Percentiles rank a stretch among this genome's conserved stretches.
Evolutionary conservation across 2,888 invertebrate genomes (phyloP).

Genomic region (Nomada fabriciana): DNA sequence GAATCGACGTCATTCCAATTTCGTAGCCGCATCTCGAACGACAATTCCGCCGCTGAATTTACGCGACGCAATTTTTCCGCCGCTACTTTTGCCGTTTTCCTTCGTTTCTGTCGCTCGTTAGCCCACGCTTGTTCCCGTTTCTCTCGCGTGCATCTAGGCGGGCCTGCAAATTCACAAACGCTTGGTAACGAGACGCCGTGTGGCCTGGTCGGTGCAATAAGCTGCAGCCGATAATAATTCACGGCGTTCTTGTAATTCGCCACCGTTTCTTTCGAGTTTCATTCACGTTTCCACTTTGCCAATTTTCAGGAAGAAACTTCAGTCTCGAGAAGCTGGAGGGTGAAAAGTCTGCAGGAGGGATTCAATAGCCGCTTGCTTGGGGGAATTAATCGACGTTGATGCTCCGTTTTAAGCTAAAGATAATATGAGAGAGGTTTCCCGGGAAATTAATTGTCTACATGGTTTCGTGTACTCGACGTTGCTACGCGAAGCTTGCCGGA

Average conservation of each 20-base stretch:
- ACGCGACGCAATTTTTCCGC: slow-evolving; percentile 27
- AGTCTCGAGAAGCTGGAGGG: no score
- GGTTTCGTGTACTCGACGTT: no score
- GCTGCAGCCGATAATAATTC: slow-evolving; percentile 70
- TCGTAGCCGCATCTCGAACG: neutral
- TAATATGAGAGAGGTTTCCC: no score
- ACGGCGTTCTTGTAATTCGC: slow-evolving; percentile 48
- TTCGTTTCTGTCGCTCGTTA: slow-evolving; percentile 63
- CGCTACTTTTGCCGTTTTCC: slow-evolving; percentile 19
- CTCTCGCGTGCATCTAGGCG: slow-evolving; percentile 56
- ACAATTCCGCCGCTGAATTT: slow-evolving; percentile 32
- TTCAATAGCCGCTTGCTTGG: no score
- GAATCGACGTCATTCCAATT: slow-evolving; percentile 36
- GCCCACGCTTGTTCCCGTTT: slow-evolving; percentile 58
- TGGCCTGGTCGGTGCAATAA: slow-evolving; percentile 59
- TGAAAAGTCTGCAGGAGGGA: no score
- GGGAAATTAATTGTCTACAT: no score
- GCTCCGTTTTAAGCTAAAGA: neutral
- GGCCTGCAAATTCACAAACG: slow-evolving; percentile 56
- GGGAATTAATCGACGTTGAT: no score
- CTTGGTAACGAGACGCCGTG: slow-evolving; percentile 65
- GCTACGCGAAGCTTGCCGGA: neutral
- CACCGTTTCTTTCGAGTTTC: slow-evolving; percentile 1
- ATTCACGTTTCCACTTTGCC: slow-evolving; percentile 27
- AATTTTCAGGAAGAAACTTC: neutral